These are phyloP conservation scores for Lasioglossum marginatum DNA, from an alignment of 2,888 invertebrate species.

Conservation along the genomic window DNA sequence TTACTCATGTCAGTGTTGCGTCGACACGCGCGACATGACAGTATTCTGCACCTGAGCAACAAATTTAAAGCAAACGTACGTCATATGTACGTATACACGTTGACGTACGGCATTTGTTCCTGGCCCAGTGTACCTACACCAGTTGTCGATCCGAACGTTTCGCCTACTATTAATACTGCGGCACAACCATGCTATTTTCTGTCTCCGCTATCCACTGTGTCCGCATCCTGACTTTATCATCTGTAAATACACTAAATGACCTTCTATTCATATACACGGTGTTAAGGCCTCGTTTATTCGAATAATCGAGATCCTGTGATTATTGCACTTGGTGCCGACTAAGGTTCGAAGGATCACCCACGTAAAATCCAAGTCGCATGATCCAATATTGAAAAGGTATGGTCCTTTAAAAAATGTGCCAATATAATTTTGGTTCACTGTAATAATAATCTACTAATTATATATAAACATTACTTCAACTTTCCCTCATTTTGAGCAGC, in stretches of 20 bases:
- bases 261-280: background rate
- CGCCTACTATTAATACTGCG: slow-evolving; percentile 17
- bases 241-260: background rate
- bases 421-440: no score
- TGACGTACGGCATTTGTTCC: slow-evolving; percentile 38
- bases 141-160: slow-evolving; percentile 36
- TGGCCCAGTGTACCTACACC: slow-evolving; percentile 17
- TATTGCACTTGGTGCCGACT: no score
- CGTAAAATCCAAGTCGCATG: no score
- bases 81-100: slow-evolving; percentile 35
- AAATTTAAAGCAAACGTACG: slow-evolving; percentile 56
- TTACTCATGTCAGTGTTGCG: slow-evolving; percentile 43
- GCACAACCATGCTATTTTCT: background rate
- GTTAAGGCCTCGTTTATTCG: no score
- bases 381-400: no score
- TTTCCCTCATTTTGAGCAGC: no score
- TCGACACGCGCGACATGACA: slow-evolving; percentile 34
- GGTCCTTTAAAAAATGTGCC: no score
- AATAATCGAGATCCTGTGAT: no score
- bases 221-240: background rate
- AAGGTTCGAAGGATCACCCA: no score
- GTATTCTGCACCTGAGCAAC: slow-evolving; percentile 39
- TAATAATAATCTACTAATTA: no score
- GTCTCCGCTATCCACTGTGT: background rate
- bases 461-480: no score